Evolutionary conservation across 1,140 invertebrate genomes (phyloP).

Genomic region (Cepaea nemoralis): DNA sequence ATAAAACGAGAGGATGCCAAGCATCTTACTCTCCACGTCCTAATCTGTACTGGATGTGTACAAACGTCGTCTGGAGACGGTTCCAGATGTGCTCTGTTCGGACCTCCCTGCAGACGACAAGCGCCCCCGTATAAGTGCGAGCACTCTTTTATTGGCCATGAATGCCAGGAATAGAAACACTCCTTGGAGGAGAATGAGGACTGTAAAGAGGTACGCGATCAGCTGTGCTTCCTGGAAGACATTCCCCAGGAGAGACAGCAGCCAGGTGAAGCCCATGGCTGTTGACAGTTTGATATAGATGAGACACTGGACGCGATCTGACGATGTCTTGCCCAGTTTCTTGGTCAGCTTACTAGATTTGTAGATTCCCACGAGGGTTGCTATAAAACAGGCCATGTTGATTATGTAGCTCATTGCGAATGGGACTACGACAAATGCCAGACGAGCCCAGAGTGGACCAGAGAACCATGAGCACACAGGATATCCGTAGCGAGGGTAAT

Average conservation of each 20-base stretch:
- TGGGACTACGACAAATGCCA: not conserved
- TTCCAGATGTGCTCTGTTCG: too few relatives aligned
- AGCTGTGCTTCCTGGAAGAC: not conserved
- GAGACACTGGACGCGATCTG: not conserved
- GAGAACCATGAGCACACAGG: not conserved
- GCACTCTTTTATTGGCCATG: conserved; percentile 11
- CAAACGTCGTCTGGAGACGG: too few relatives aligned
- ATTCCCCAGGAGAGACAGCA: not conserved
- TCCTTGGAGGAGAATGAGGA: not conserved
- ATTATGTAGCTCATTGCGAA: not conserved
- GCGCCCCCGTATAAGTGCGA: not conserved
- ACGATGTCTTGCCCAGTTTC: not conserved
- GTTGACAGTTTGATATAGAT: conserved; percentile 2
- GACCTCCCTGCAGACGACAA: too few relatives aligned
- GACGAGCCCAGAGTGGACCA: not conserved
- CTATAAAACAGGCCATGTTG: not conserved
- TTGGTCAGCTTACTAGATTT: not conserved
- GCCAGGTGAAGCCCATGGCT: not conserved
- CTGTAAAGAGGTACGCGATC: not conserved
- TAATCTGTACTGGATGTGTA: too few relatives aligned
- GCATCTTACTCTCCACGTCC: too few relatives aligned
- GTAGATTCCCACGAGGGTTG: not conserved
- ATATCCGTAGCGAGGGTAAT: not conserved
- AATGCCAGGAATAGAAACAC: not conserved
- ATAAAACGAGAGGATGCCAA: too few relatives aligned